Conservation (phyloP, 2,888 invertebrate species). For the Adelognathus sp. region DNA sequence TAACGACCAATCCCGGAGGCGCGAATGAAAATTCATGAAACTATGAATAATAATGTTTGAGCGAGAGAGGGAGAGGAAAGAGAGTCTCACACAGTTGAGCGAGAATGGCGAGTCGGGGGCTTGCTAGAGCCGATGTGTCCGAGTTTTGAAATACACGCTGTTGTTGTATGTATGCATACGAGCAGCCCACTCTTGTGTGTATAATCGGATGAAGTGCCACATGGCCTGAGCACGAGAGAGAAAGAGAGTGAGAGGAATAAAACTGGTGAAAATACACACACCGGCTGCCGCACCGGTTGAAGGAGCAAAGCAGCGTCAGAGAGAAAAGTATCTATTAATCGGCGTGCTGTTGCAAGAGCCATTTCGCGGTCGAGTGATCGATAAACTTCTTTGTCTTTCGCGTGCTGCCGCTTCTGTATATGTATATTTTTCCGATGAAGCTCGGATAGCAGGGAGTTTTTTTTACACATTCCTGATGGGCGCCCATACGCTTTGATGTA, state of each 20-base stretch:
- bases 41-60: constrained; percentile 76
- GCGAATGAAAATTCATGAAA: constrained; percentile 77
- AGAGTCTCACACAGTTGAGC: neutral
- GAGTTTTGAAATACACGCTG: neutral
- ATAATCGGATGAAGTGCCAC: neutral
- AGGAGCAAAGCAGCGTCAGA: neutral
- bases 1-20: constrained; percentile 71
- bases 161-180: neutral
- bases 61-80: constrained; percentile 17
- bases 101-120: neutral
- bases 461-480: too few species aligned
- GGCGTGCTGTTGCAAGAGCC: constrained; percentile 6
- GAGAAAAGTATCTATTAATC: constrained; percentile 38
- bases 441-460: too few species aligned
- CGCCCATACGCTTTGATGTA: too few species aligned
- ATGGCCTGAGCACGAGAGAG: neutral
- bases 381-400: neutral
- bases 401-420: neutral
- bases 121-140: constrained; percentile 1
- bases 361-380: constrained; percentile 37
- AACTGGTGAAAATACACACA: too few species aligned
- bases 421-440: too few species aligned
- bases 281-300: neutral
- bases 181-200: neutral
- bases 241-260: neutral